Conservation (phyloP, 2,113 vertebrate genomes). For the Pituophis catenifer region DNA sequence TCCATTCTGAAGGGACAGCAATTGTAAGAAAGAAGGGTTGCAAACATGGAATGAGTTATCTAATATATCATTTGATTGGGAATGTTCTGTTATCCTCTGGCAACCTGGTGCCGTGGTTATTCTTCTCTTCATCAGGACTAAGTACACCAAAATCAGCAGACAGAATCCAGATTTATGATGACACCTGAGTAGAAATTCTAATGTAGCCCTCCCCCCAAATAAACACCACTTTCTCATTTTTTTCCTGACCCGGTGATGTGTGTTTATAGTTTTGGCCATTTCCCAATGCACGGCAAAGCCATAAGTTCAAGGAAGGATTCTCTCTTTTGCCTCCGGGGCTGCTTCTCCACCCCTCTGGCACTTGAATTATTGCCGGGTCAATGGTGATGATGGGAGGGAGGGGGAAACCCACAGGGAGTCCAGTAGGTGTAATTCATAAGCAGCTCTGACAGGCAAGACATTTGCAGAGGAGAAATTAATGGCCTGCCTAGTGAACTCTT, state of each 20-base stretch:
- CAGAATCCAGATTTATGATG: not conserved
- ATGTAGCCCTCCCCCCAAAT: not conserved
- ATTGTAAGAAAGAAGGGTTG: not conserved
- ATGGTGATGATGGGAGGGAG: not conserved
- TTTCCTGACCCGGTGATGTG: not conserved
- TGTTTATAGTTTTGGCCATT: not conserved
- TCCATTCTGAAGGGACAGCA: not conserved
- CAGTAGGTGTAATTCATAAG: constrained; percentile 39
- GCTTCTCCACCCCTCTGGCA: not conserved
- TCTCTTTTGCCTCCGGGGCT: not conserved
- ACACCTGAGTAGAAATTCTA: not conserved
- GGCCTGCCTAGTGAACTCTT: constrained; percentile 13
- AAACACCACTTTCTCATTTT: constrained; percentile 1
- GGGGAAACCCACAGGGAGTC: constrained; percentile 31
- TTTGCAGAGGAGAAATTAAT: constrained; percentile 53
- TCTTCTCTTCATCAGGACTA: not conserved
- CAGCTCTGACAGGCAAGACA: constrained; percentile 30
- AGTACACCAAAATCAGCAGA: not conserved
- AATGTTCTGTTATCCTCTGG: not conserved
- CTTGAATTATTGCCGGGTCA: constrained; percentile 35
- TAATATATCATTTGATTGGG: not conserved
- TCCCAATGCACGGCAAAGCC: not conserved
- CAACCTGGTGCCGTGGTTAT: not conserved
- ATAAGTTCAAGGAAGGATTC: not conserved
- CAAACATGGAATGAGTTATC: not conserved